Evolutionary conservation across 2,888 invertebrate genomes (phyloP).

Genomic region (Cantharis lateralis): DNA sequence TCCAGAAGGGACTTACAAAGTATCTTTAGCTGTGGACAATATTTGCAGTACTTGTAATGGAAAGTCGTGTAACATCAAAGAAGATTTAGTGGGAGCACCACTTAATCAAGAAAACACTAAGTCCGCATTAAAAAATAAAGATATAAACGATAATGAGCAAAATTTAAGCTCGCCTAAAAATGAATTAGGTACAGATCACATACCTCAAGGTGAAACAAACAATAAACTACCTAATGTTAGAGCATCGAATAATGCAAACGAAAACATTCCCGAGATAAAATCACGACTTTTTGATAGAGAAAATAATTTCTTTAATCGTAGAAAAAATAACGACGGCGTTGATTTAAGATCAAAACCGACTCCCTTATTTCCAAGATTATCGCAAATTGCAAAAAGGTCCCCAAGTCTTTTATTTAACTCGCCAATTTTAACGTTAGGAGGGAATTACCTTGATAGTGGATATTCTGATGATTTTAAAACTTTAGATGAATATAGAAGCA

Average conservation of each 20-base stretch:
- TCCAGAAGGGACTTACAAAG: conserved; percentile 47
- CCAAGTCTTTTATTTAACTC: background rate
- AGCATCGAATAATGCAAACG: background rate
- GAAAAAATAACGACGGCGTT: background rate
- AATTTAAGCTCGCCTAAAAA: background rate
- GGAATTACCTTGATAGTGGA: background rate
- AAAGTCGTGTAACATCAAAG: background rate
- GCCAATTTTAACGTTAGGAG: background rate
- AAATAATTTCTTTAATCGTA: background rate
- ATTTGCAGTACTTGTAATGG: conserved; percentile 42
- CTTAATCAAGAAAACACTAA: background rate
- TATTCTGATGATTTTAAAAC: background rate
- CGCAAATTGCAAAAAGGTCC: conserved; percentile 4
- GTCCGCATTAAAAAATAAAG: background rate
- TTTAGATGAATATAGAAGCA: background rate
- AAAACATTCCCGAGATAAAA: background rate
- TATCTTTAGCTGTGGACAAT: conserved; percentile 51
- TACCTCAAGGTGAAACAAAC: background rate
- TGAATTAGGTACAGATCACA: background rate
- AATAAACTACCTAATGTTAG: background rate
- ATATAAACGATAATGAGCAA: background rate
- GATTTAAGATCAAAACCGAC: background rate
- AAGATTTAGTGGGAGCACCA: background rate
- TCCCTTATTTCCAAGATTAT: background rate
- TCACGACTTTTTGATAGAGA: background rate